Percentiles rank a stretch among this genome's conserved stretches.
These are phyloP conservation scores for Lophura nycthemera DNA, from an alignment of 2,113 vertebrate species.

Conservation along the genomic window DNA sequence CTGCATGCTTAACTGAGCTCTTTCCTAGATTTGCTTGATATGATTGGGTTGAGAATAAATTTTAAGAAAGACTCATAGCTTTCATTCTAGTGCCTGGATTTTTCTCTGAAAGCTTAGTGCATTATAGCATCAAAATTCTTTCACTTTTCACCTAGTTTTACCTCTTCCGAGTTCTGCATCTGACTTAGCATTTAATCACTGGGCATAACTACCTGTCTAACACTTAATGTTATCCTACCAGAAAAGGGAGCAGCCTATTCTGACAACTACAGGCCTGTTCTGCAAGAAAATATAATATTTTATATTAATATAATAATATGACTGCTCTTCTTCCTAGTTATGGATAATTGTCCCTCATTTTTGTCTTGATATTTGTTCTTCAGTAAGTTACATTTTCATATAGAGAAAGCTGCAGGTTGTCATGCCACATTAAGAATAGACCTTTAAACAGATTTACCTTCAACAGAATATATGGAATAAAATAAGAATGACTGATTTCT, in stretches of 20 bases:
- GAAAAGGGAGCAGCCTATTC: background rate
- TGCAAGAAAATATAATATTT: background rate
- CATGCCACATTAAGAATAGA: background rate
- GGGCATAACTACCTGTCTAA: background rate
- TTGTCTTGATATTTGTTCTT: background rate
- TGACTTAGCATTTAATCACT: background rate
- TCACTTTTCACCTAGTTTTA: background rate
- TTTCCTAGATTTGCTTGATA: background rate
- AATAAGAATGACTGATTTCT: background rate
- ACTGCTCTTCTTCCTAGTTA: background rate
- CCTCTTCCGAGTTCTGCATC: background rate
- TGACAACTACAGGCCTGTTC: background rate
- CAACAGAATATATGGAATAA: background rate
- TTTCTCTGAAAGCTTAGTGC: background rate
- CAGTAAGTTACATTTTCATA: background rate
- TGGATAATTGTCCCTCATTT: background rate
- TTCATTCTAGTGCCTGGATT: background rate
- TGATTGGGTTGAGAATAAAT: background rate
- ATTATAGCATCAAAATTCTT: background rate
- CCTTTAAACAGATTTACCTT: background rate
- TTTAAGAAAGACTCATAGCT: background rate
- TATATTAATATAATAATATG: too few species aligned
- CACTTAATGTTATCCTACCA: background rate
- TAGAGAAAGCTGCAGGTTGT: background rate
- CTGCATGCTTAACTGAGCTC: background rate